Percentiles rank a stretch among this genome's conserved stretches.
These are phyloP conservation scores for Gambusia yucatana DNA, from an alignment of 2,797 vertebrate genomes.

Conservation along the genomic window DNA sequence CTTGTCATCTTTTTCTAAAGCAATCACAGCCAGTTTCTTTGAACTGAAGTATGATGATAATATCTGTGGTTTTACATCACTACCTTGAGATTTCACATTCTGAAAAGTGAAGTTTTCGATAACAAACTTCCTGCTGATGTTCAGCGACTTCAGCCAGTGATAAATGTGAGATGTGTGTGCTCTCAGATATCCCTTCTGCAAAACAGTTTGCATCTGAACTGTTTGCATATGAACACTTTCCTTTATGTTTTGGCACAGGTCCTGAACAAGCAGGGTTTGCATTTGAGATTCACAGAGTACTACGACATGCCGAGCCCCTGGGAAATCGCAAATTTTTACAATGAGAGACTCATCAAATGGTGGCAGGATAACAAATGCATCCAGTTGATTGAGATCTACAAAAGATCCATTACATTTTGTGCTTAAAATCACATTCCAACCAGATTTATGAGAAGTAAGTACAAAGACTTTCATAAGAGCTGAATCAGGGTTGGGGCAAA, in stretches of 20 bases:
- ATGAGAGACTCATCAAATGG: conserved; percentile 68
- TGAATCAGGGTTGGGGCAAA: conserved; percentile 68
- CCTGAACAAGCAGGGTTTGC: conserved; percentile 43
- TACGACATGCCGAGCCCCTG: conserved; percentile 72
- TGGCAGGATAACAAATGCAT: conserved; percentile 78
- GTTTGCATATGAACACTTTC: conserved; percentile 75
- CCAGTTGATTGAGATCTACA: conserved; percentile 52
- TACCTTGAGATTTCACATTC: conserved; percentile 43
- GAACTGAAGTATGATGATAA: conserved; percentile 77
- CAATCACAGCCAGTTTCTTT: conserved; percentile 71
- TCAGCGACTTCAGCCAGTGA: conserved; percentile 80
- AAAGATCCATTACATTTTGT: conserved; percentile 47
- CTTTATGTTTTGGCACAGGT: conserved; percentile 56
- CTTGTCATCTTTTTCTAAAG: conserved; percentile 58
- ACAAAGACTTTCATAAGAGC: conserved; percentile 71
- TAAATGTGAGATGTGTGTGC: conserved; percentile 65
- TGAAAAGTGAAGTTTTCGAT: conserved; percentile 77
- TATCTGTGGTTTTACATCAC: conserved; percentile 16
- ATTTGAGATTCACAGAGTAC: conserved; percentile 71
- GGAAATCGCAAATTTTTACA: conserved; percentile 61
- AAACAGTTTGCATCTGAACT: conserved; percentile 70
- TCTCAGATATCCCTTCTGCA: conserved; percentile 80
- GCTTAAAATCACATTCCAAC: conserved; percentile 65
- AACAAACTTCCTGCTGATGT: conserved; percentile 53
- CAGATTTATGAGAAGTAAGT: conserved; percentile 65